Conservation (phyloP, 2,113 vertebrate species). For the Plecturocebus donacophilus region DNA sequence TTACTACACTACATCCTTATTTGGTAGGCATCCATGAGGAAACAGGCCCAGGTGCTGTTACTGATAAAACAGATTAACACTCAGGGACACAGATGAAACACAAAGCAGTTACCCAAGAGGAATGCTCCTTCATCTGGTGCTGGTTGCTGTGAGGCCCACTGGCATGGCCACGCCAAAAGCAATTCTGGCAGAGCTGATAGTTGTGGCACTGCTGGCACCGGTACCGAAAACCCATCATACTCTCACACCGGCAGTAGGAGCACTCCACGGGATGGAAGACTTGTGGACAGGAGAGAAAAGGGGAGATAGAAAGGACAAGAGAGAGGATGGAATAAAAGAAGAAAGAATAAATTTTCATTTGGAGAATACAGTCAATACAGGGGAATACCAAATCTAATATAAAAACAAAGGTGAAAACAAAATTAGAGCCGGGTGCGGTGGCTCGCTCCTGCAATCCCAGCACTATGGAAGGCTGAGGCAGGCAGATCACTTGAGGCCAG, state of each 20-base stretch:
- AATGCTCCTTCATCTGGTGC: slow-evolving; percentile 99
- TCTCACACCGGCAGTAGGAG: slow-evolving; percentile 96
- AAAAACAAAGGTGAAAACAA: neutral
- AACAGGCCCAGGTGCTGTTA: neutral
- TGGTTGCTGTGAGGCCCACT: slow-evolving; percentile 98
- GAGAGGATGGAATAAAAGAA: neutral
- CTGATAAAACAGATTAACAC: neutral
- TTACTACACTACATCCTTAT: neutral
- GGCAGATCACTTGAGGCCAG: no score
- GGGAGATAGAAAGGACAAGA: accelerated
- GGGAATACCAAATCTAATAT: neutral
- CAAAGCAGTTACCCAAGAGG: slow-evolving; percentile 92
- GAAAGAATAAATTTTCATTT: neutral
- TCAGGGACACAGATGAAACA: neutral
- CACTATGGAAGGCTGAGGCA: no score
- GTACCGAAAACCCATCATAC: slow-evolving; percentile 99
- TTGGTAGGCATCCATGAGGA: neutral
- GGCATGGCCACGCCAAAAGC: slow-evolving; percentile 98
- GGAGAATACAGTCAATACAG: neutral
- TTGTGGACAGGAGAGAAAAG: neutral
- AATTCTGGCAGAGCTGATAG: slow-evolving; percentile 98
- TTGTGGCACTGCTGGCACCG: slow-evolving; percentile 99
- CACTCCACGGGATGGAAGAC: slow-evolving; percentile 99
- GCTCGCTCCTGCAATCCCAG: no score
- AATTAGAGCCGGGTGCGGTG: neutral